Conservation (phyloP, 2,888 invertebrate genomes). For the Sinodicranocentrus sp. region DNA sequence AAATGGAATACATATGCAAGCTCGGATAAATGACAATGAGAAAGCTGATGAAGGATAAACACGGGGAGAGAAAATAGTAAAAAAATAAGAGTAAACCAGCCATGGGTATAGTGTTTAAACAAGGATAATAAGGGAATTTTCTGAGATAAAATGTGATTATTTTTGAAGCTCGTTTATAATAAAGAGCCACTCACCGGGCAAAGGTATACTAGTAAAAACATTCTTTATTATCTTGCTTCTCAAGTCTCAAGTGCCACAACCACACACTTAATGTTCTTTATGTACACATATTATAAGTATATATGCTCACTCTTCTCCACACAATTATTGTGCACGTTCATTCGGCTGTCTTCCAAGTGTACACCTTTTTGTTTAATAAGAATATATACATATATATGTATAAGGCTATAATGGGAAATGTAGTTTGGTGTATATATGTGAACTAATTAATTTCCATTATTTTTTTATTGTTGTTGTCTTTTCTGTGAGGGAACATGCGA, state of each 20-base stretch:
- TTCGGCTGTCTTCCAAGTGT: background rate
- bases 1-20: conserved; percentile 14
- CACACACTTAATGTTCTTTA: conserved; percentile 3
- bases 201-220: conserved; percentile 16
- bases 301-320: background rate
- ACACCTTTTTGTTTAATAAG: too few relatives aligned
- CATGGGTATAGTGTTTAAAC: conserved; percentile 31
- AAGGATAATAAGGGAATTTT: conserved; percentile 43
- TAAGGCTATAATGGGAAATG: background rate
- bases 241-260: conserved; percentile 42
- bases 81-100: background rate
- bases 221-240: conserved; percentile 24
- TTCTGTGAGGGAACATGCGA: conserved; percentile 47
- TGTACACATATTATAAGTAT: background rate
- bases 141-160: conserved; percentile 55
- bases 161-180: conserved; percentile 39
- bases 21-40: conserved; percentile 43
- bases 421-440: conserved; percentile 19
- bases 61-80: background rate
- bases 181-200: conserved; percentile 33
- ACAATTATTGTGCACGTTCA: conserved; percentile 19
- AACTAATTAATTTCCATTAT: conserved; percentile 62
- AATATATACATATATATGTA: background rate
- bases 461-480: conserved; percentile 50
- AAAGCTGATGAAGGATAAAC: conserved; percentile 33